Evolutionary conservation across 2,797 vertebrate genomes (phyloP).

Genomic region (Calcarius lapponicus): DNA sequence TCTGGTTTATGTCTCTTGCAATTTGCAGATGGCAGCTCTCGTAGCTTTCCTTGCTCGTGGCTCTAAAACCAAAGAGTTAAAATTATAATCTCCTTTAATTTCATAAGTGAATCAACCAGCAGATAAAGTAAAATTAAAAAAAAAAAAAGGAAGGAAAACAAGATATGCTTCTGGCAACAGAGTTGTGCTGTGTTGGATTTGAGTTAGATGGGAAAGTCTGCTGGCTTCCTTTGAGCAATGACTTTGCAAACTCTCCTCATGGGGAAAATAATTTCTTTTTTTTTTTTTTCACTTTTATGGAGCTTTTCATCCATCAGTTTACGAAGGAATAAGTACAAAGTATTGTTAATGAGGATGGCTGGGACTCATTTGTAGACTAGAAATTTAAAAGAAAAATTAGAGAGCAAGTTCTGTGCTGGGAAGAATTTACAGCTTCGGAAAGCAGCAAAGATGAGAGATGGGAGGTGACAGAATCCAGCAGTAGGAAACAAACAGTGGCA

Average conservation of each 20-base stretch:
- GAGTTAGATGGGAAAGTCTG: constrained; percentile 31
- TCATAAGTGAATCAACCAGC: constrained; percentile 30
- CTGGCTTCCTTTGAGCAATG: constrained; percentile 47
- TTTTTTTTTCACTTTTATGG: constrained; percentile 5
- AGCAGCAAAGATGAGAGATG: constrained; percentile 46
- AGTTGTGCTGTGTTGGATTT: constrained; percentile 10
- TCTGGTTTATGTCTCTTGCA: constrained; percentile 5
- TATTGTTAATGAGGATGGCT: constrained; percentile 47
- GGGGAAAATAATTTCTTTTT: constrained; percentile 1
- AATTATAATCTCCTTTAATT: constrained; percentile 44
- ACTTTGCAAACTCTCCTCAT: constrained; percentile 39
- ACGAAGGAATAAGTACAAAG: constrained; percentile 48
- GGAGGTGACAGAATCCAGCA: neutral
- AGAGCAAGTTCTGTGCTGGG: neutral
- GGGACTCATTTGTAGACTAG: constrained; percentile 44
- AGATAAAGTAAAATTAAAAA: constrained; percentile 42
- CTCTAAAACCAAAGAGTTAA: constrained; percentile 54
- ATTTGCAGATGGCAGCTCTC: constrained; percentile 28
- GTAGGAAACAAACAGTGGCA: neutral
- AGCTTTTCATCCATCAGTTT: constrained; percentile 52
- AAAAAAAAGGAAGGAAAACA: neutral
- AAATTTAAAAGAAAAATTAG: constrained; percentile 52
- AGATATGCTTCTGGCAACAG: constrained; percentile 3
- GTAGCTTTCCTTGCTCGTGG: neutral
- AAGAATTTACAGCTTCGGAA: neutral